phyloP scores from a whole-genome alignment of 2,888 invertebrate species.

The Metellina segmentata region DNA sequence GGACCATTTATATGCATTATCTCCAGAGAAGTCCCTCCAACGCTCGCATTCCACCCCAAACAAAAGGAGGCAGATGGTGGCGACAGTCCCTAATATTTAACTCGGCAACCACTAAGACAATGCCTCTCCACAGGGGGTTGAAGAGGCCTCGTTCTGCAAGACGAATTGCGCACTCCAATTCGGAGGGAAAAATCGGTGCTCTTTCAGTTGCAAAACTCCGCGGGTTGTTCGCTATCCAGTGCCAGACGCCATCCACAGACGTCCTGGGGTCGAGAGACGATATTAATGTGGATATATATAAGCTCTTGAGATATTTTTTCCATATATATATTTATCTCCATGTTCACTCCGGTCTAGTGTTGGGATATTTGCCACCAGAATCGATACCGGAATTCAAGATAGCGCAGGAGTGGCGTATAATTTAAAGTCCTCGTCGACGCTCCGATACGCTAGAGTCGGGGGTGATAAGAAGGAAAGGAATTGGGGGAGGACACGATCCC shows the following conservation, averaged over 20 bases:
- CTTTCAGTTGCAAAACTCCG: neutral
- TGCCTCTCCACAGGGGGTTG: too few species aligned
- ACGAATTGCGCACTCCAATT: too few species aligned
- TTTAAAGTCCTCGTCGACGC: conserved; percentile 26
- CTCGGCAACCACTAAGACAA: neutral
- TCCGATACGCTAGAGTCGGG: neutral
- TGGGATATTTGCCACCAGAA: conserved; percentile 28
- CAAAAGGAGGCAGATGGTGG: neutral
- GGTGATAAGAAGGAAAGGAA: neutral
- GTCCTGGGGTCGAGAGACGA: conserved; percentile 27
- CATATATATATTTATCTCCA: neutral
- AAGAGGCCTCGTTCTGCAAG: too few species aligned
- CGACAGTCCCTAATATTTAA: neutral
- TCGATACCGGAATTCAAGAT: conserved; percentile 41
- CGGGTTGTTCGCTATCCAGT: neutral
- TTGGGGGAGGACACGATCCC: neutral
- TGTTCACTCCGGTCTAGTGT: neutral
- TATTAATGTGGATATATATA: conserved; percentile 60
- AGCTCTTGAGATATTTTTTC: conserved; percentile 19
- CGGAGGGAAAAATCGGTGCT: too few species aligned
- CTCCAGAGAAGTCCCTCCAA: neutral
- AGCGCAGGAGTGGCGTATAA: conserved; percentile 31
- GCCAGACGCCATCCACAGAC: neutral
- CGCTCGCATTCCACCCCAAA: neutral
- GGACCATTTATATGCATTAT: conserved; percentile 1